Evolutionary conservation across 2,797 vertebrate species (phyloP).

Genomic region (Lepidocolaptes lacrymiger): DNA sequence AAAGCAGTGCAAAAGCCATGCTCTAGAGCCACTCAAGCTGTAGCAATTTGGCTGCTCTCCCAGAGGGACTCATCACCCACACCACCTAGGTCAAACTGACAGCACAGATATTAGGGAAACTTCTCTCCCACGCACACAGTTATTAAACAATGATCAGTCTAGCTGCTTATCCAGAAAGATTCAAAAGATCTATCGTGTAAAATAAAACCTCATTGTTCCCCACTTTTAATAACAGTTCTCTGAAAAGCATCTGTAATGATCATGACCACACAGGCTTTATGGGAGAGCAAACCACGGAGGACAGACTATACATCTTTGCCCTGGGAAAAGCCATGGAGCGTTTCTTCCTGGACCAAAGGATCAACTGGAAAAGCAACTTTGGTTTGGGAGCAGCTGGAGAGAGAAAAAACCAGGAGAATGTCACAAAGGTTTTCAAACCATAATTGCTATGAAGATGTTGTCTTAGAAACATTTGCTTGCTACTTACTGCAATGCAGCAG

Average conservation of each 20-base stretch:
- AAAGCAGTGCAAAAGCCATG: conserved; percentile 30
- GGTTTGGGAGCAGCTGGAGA: neutral
- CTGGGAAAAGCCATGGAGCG: neutral
- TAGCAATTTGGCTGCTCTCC: conserved; percentile 75
- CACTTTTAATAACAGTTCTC: neutral
- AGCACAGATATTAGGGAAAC: conserved; percentile 39
- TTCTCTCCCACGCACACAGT: neutral
- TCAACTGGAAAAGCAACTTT: neutral
- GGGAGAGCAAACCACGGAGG: neutral
- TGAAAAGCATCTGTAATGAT: conserved; percentile 19
- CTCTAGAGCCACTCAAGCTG: conserved; percentile 81
- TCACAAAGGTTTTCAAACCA: neutral
- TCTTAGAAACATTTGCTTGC: neutral
- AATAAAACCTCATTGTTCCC: conserved; percentile 26
- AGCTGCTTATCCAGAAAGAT: conserved; percentile 32
- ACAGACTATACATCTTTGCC: neutral
- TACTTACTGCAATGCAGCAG: neutral
- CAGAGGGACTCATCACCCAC: conserved; percentile 83
- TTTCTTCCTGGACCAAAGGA: neutral
- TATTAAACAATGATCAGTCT: neutral
- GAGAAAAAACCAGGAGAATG: neutral
- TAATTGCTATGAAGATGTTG: neutral
- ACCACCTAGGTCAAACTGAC: conserved; percentile 82
- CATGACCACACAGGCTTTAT: neutral
- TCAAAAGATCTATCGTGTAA: neutral